A percentile compares a stretch with the other conserved stretches of the same genome.
Evolutionary conservation across 2,797 vertebrate species (phyloP).

Genomic region (Anisognathus igniventris): DNA sequence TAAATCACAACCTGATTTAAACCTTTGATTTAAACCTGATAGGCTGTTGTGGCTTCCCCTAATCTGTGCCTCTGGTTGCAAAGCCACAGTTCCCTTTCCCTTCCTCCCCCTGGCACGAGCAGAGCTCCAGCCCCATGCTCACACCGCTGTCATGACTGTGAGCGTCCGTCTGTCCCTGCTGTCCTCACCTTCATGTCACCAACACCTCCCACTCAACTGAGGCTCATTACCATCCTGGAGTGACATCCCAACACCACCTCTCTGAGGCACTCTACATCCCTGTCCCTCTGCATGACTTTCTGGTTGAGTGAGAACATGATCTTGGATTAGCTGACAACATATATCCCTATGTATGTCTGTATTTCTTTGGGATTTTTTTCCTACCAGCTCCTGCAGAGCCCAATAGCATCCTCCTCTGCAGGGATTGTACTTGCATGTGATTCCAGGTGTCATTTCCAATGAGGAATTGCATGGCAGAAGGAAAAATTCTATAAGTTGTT

Average conservation of each 20-base stretch:
- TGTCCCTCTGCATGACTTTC: constrained; percentile 13
- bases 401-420: background rate
- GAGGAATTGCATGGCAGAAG: constrained; percentile 26
- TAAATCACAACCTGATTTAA: background rate
- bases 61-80: background rate
- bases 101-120: background rate
- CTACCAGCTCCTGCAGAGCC: background rate
- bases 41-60: background rate
- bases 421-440: constrained; percentile 7
- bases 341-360: background rate
- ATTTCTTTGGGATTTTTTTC: background rate
- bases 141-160: rapidly evolving
- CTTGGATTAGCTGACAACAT: constrained; percentile 23
- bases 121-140: background rate
- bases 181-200: background rate
- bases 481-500: background rate
- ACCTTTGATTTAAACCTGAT: background rate
- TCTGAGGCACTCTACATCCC: background rate
- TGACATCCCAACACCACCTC: background rate
- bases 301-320: constrained; percentile 51
- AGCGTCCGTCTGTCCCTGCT: background rate
- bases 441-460: background rate
- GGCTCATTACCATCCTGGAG: background rate
- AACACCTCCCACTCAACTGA: background rate
- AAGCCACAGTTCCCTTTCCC: background rate